These are phyloP conservation scores for Dendrolimus punctatus DNA, from an alignment of 1,140 invertebrate species.

Conservation along the genomic window DNA sequence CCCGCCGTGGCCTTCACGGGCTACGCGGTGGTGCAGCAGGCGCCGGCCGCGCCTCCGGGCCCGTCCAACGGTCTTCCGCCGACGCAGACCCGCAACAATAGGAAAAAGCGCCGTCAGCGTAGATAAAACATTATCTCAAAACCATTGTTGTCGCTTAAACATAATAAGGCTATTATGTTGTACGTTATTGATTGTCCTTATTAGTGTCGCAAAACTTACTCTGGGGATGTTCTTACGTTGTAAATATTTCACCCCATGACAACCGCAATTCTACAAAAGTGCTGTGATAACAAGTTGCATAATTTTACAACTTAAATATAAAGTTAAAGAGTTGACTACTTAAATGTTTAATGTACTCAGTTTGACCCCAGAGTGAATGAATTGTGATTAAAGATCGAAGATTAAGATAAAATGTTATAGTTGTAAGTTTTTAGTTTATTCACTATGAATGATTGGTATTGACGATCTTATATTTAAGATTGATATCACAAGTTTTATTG, in stretches of 20 bases:
- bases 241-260: conserved; percentile 42
- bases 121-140: conserved; percentile 22
- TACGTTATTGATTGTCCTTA: conserved; percentile 25
- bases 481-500: no score
- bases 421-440: no score
- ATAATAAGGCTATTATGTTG: conserved; percentile 18
- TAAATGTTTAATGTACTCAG: conserved; percentile 34
- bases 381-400: no score
- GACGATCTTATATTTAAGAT: no score
- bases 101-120: conserved; percentile 48
- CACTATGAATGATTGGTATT: no score
- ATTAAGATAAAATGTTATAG: no score
- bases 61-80: conserved; percentile 20
- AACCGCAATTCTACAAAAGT: conserved; percentile 47
- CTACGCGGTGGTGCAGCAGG: conserved; percentile 9
- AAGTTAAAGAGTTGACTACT: conserved; percentile 12
- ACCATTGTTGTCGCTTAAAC: background rate
- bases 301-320: conserved; percentile 30
- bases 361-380: conserved; percentile 8
- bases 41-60: conserved; percentile 16
- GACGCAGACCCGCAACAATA: conserved; percentile 25
- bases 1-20: conserved; percentile 3
- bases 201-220: conserved; percentile 30
- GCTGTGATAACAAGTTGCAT: conserved; percentile 49
- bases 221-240: conserved; percentile 28